These are phyloP conservation scores for Apostichopus leukothele DNA, from an alignment of 53 echinoderm and acorn worm genomes.

Conservation along the genomic window DNA sequence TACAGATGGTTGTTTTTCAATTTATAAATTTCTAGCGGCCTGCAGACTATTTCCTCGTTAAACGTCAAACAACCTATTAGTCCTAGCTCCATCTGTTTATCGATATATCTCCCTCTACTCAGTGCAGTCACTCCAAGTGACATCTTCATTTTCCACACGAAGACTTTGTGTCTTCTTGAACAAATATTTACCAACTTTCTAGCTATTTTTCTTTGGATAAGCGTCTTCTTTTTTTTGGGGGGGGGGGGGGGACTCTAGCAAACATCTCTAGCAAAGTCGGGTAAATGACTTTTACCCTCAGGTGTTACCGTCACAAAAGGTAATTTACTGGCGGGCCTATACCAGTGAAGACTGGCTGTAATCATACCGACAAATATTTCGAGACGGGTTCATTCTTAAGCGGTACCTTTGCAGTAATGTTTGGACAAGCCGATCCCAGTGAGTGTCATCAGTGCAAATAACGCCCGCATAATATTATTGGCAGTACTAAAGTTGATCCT, in stretches of 20 bases:
- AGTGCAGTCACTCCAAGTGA: no score
- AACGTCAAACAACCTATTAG: no score
- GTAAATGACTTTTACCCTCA: conserved; percentile 39
- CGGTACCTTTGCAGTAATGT: conserved; percentile 28
- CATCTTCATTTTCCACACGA: no score
- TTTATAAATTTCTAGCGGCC: no score
- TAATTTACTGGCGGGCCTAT: conserved; percentile 9
- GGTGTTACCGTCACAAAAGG: conserved; percentile 3
- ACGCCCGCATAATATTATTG: conserved; percentile 10
- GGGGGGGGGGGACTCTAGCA: not conserved
- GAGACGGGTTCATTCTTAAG: not conserved
- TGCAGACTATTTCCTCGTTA: no score
- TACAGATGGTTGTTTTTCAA: no score
- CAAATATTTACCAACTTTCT: conserved; percentile 21
- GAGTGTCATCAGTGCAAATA: conserved; percentile 36
- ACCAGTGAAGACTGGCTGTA: conserved; percentile 1
- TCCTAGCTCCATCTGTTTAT: no score
- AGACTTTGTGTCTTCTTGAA: not conserved
- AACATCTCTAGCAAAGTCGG: not conserved
- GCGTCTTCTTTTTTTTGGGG: not conserved
- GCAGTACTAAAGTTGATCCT: not conserved
- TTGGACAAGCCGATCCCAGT: conserved; percentile 21
- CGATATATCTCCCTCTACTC: no score
- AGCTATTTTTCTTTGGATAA: not conserved
- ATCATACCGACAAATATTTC: conserved; percentile 35